phyloP scores from a whole-genome alignment of 2,113 vertebrate species.

The Murina feae region DNA sequence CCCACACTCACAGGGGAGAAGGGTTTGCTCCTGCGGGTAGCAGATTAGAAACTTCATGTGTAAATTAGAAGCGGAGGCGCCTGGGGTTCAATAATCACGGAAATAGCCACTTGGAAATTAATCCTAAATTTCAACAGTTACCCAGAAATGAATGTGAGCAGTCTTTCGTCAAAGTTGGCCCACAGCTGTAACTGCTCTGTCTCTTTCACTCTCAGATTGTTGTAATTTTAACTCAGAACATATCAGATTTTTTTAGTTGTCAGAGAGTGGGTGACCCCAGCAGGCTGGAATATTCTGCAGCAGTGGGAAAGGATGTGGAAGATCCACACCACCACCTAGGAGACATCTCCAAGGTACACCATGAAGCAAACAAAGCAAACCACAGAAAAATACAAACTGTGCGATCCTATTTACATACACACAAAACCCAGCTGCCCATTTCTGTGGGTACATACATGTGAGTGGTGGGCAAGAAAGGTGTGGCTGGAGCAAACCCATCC shows the following conservation, averaged over 20 bases:
- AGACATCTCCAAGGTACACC: not conserved
- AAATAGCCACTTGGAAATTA: not conserved
- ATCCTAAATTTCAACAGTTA: not conserved
- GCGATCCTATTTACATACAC: not conserved
- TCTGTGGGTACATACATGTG: not conserved
- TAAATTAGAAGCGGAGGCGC: not conserved
- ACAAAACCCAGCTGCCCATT: not conserved
- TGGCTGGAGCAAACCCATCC: not conserved
- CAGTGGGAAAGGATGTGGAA: not conserved
- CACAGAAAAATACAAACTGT: not conserved
- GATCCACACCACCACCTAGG: accelerated
- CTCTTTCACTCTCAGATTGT: not conserved
- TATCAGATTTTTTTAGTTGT: not conserved
- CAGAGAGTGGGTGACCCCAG: not conserved
- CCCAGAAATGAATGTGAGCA: not conserved
- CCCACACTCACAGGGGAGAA: not conserved
- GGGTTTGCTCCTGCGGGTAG: not conserved
- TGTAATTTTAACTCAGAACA: not conserved
- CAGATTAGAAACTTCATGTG: not conserved
- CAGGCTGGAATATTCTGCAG: not conserved
- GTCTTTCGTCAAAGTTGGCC: not conserved
- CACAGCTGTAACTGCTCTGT: not conserved
- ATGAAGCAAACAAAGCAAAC: not conserved
- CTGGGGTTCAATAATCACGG: not conserved
- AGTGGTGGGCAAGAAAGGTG: not conserved